phyloP scores from a whole-genome alignment of 30 jellyfish, hydroid and myxozoan species.

The Aurelia aurita region DNA sequence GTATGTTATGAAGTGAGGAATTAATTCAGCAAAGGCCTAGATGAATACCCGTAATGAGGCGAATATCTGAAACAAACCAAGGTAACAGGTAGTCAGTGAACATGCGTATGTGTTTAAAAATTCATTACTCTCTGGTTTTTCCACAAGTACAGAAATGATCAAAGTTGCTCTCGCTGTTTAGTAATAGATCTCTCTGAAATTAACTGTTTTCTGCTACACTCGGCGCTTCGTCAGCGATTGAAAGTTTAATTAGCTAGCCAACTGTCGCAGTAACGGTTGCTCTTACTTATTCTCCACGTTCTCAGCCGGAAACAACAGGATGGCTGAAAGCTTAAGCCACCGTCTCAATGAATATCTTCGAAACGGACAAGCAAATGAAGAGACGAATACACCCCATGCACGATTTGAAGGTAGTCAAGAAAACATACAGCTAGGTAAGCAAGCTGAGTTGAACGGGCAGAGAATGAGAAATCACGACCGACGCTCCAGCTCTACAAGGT shows the following conservation, averaged over 20 bases:
- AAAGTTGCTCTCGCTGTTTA: slow-evolving; percentile 46
- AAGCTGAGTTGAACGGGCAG: slow-evolving; percentile 18
- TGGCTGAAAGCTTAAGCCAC: slow-evolving; percentile 71
- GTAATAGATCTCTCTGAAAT: no score
- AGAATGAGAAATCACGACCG: slow-evolving; percentile 27
- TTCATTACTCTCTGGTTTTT: slow-evolving; percentile 67
- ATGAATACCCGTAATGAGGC: slow-evolving; percentile 56
- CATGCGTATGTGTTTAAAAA: slow-evolving; percentile 73
- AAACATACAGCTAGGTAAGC: slow-evolving; percentile 19
- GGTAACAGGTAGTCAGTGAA: slow-evolving; percentile 76
- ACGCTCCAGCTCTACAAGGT: slow-evolving; percentile 60
- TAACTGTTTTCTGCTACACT: no score
- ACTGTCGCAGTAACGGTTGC: no score
- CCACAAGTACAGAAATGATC: slow-evolving; percentile 79
- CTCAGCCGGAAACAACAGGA: slow-evolving; percentile 18
- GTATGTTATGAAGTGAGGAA: background rate
- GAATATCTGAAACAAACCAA: slow-evolving; percentile 40
- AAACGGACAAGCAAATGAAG: slow-evolving; percentile 50
- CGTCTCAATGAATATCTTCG: slow-evolving; percentile 58
- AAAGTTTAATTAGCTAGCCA: no score
- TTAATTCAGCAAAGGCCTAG: slow-evolving; percentile 44
- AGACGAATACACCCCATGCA: slow-evolving; percentile 6
- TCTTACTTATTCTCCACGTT: no score
- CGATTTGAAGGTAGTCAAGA: slow-evolving; percentile 44
- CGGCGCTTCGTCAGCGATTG: background rate